Evolutionary conservation across 2,888 invertebrate genomes (phyloP).

Genomic region (Nephrotoma guestfalica): DNA sequence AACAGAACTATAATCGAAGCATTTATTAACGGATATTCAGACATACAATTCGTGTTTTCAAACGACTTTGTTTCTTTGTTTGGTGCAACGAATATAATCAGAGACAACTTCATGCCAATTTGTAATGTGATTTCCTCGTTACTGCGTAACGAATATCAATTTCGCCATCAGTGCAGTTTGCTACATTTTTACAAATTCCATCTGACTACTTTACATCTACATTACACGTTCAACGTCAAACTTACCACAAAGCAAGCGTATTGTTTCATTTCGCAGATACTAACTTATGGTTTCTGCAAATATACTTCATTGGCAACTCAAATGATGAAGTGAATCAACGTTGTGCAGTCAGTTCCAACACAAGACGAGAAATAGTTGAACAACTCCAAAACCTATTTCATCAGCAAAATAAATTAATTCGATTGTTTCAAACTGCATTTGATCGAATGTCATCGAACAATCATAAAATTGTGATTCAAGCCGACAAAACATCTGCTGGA

Average conservation of each 20-base stretch:
- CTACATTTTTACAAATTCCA: no score
- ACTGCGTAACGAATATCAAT: no score
- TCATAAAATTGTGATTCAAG: conserved; percentile 6
- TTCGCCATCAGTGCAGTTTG: no score
- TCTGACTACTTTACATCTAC: not conserved
- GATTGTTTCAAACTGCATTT: conserved; percentile 15
- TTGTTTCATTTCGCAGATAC: conserved; percentile 1
- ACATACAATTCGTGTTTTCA: no score
- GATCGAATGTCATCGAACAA: conserved; percentile 15
- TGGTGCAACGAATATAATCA: no score
- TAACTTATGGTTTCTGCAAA: conserved; percentile 13
- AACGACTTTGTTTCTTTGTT: no score
- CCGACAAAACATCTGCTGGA: conserved; percentile 8
- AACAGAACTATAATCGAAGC: no score
- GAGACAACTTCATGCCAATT: no score
- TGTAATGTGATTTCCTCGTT: no score
- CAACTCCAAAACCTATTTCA: not conserved
- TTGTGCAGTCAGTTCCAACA: not conserved
- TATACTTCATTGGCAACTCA: conserved; percentile 13
- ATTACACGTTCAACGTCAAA: no score
- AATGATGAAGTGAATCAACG: not conserved
- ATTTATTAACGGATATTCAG: no score
- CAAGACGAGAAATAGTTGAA: not conserved
- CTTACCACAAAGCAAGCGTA: no score
- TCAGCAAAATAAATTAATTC: not conserved